A percentile compares a stretch with the other conserved stretches of the same genome.
Conservation (phyloP, 2,797 vertebrate species). For the Xiphophorus birchmanni region DNA sequence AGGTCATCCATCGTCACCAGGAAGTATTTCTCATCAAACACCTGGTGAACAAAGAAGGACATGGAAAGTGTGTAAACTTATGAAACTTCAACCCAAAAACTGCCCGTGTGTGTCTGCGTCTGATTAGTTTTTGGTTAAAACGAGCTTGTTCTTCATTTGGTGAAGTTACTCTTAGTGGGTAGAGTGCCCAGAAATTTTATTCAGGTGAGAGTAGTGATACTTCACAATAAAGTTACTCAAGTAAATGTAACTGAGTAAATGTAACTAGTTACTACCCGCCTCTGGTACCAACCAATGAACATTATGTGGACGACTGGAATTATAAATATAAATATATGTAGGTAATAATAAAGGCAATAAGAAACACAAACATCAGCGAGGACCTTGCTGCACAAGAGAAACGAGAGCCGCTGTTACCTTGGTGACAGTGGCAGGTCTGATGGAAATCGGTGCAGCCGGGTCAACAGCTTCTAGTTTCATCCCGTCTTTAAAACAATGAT, state of each 20-base stretch:
- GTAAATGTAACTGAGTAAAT: too few relatives aligned
- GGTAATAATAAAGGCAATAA: conserved; percentile 6
- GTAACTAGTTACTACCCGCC: too few relatives aligned
- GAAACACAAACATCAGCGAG: conserved; percentile 1
- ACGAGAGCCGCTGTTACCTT: conserved; percentile 84
- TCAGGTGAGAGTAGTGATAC: too few relatives aligned
- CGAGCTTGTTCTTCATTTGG: too few relatives aligned
- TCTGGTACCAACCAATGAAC: not conserved
- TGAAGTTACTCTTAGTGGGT: too few relatives aligned
- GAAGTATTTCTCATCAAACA: conserved; percentile 91
- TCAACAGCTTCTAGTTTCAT: conserved; percentile 98
- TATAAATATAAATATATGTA: not conserved
- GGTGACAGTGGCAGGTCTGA: conserved; percentile 91
- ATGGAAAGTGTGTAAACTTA: not conserved
- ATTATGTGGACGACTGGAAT: not conserved
- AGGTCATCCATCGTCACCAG: conserved; percentile 91
- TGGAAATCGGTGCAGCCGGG: conserved; percentile 89
- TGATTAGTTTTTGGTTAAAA: too few relatives aligned
- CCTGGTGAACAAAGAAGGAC: conserved; percentile 75
- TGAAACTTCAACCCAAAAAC: too few relatives aligned
- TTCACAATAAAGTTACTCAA: too few relatives aligned
- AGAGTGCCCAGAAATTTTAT: too few relatives aligned
- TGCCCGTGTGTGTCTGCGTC: too few relatives aligned
- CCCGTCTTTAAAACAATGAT: conserved; percentile 89
- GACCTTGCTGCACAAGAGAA: conserved; percentile 15